Evolutionary conservation across 2,113 vertebrate species (phyloP), one percentile per base, ranked within the genome.

Genomic region (Gallinago paraguaiae): DNA sequence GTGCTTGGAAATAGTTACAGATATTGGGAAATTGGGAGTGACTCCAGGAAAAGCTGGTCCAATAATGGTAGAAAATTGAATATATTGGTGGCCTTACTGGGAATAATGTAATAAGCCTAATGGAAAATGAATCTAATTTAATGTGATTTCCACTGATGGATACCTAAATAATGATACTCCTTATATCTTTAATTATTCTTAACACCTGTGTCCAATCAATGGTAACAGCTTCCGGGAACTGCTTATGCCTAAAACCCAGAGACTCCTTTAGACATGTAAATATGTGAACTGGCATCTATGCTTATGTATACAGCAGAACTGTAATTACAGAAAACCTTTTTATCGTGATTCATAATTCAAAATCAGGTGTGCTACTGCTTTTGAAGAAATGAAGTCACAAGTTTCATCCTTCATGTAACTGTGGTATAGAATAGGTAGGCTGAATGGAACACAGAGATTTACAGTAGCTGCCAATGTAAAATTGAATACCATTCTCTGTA

Each of bases 51-150:
- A 92, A 48, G 24, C 56, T 67, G 35, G 68, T 75, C 69, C 53
- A 60, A 11, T 92, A 70, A 68, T 46, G 64, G 68, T 60, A 20
- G 82, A 63, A 93, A 88, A 93, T 75, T 70, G 60, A 90, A 96
- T 88, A 61, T 83, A 70, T 45, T 45, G 51, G 59, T 88, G 95
- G 60, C 69, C 56, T 93, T 94, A 64, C 69, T 86, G 82, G 72
- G 53, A 72, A 56, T 86, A 96, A 90, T 92, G 60, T 64, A 95
- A 96, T 97, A 90, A 94, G 45, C 56, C 33, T 96, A 93, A 95
- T 90, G 86, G 90, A 94, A 84, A 88, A 87, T 78, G 48, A 17
- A 45, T 89, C 45, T 90, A 68, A 79, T 84, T 71, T 96, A 96
- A 93, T 90, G 68, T 82, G 69, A 94, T 92, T 96, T 93, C 35